A percentile compares a stretch with the other conserved stretches of the same genome.
phyloP scores from a whole-genome alignment of 2,797 vertebrate genomes.

The Novumbra hubbsi region DNA sequence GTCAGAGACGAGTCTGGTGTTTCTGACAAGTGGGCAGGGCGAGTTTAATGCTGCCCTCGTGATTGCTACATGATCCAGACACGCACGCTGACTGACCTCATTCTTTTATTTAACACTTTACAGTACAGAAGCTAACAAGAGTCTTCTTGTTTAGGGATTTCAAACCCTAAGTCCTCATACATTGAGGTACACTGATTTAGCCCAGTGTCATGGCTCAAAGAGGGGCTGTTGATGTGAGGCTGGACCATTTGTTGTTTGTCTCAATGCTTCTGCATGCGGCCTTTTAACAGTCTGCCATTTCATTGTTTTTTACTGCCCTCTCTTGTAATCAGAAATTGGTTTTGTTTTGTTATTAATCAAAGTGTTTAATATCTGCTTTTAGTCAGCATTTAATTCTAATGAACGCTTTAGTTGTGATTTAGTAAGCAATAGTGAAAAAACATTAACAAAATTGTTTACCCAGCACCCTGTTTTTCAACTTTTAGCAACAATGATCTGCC shows the following conservation, averaged over 20 bases:
- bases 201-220: background rate
- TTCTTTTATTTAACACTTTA: background rate
- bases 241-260: background rate
- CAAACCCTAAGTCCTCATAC: constrained; percentile 6
- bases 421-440: constrained; percentile 13
- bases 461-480: background rate
- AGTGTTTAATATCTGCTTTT: constrained; percentile 10
- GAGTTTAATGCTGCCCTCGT: background rate
- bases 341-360: constrained; percentile 6
- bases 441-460: constrained; percentile 12
- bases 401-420: constrained; percentile 6
- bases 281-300: background rate
- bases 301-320: background rate
- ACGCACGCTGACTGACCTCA: background rate
- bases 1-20: background rate
- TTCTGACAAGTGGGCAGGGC: background rate
- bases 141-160: constrained; percentile 51
- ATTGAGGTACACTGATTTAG: background rate
- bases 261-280: constrained; percentile 4
- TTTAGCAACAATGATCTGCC: background rate
- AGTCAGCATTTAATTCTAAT: constrained; percentile 2
- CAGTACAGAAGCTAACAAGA: constrained; percentile 31
- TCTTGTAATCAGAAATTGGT: background rate
- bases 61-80: background rate
- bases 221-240: background rate